A percentile compares a stretch with the other conserved stretches of the same genome.
Evolutionary conservation across 2,113 vertebrate species (phyloP).

Genomic region (Anguilla rostrata): DNA sequence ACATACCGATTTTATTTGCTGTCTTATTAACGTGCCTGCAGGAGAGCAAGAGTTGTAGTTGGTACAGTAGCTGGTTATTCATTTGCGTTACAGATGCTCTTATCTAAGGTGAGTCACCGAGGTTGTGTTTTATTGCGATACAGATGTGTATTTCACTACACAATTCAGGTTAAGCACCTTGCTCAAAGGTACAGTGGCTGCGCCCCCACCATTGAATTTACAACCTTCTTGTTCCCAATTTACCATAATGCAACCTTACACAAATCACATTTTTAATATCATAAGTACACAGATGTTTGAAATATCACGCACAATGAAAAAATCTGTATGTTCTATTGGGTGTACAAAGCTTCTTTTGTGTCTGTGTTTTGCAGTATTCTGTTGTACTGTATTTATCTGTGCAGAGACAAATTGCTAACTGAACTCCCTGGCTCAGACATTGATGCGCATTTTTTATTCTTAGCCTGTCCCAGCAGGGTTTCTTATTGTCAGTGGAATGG

Average conservation of each 20-base stretch:
- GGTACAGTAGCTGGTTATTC: neutral
- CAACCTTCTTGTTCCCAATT: neutral
- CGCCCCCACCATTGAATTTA: neutral
- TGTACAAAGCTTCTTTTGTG: neutral
- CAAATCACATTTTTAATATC: neutral
- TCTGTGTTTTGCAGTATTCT: neutral
- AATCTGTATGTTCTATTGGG: neutral
- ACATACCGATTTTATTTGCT: neutral
- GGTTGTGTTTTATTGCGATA: neutral
- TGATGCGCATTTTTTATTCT: constrained; percentile 9
- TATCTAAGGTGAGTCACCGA: neutral
- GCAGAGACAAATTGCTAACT: neutral
- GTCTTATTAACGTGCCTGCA: neutral
- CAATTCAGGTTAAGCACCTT: neutral
- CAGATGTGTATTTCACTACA: neutral
- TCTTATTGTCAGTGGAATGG: neutral
- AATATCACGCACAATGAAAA: too few species aligned
- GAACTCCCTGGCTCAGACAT: neutral
- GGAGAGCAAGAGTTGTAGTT: neutral
- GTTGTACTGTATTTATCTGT: neutral
- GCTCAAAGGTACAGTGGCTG: neutral
- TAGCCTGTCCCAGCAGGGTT: neutral
- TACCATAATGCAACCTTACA: neutral
- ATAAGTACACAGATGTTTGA: neutral
- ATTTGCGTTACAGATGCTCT: neutral